Base-by-base conservation (phyloP, 2,888 invertebrate genomes). In the Cosmia trapezina region DNA sequence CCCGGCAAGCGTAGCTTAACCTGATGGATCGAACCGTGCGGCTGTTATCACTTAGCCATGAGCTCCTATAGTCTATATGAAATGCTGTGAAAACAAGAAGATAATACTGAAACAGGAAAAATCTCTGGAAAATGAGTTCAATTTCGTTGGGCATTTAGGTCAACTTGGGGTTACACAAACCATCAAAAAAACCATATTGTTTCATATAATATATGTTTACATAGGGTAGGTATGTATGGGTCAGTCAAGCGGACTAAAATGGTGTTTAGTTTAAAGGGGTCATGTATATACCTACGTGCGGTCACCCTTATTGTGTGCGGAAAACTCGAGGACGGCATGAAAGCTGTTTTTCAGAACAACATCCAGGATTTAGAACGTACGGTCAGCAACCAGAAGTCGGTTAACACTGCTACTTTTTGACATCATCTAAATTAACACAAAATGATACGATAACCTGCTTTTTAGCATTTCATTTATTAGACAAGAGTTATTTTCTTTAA, bases 121-220 rank as follows among this genome's bases (percentile, higher is more conserved):
- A 80, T 76, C 70, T 73, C 70, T 76, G 62, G 78, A 71, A 79
- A 83, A 82, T 73, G 73, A 80, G 77, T 73, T 73, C 73, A 83
- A 82, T 82, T 82, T 73, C 66, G 81, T 81, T 81, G 70, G 65
- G 60, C 77, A 82, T 83, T 83, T 83, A 80, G 84, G 81, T 82
- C 82, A 82, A 83, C 77, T 80, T 66, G 81, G 77, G 80, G 77
- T 73, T 83, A 70, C 81, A 78, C 60, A 76, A 80, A 80, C 71
- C 83, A 70, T 80, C n/a, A 73, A 83, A 83, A 81, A 83, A 79
- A 83, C 69, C 74, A 78, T 76, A 76, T 72, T 75, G 80, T 81
- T 74, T 75, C 64, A 60, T 81, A 69, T 45, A 53, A 61, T 80
- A 60, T 80, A 70, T 75, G 56, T 70, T 70, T 70, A 64, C 19